Percentiles rank a stretch among this genome's conserved stretches.
Evolutionary conservation across 1,140 invertebrate genomes (phyloP).

Genomic region (Brachionus calyciflorus): DNA sequence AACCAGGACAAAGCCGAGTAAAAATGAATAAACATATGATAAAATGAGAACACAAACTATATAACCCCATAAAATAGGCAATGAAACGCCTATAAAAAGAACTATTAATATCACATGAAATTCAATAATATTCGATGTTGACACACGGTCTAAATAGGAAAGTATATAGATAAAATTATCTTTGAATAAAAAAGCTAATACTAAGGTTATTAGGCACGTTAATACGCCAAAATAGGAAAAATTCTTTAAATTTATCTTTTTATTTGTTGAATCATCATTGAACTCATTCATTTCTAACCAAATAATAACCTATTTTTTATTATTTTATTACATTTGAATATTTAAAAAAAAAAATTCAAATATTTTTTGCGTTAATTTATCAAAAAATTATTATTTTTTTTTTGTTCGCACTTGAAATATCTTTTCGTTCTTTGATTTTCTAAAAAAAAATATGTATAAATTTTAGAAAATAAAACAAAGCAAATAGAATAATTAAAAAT

Average conservation of each 20-base stretch:
- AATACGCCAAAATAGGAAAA: constrained; percentile 17
- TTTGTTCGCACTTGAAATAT: too few relatives aligned
- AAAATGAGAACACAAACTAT: constrained; percentile 29
- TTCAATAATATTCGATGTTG: constrained; percentile 5
- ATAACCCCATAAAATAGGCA: constrained; percentile 34
- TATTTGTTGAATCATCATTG: too few relatives aligned
- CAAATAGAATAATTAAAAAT: neutral
- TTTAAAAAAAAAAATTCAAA: too few relatives aligned
- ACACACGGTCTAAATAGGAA: constrained; percentile 29
- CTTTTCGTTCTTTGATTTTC: too few relatives aligned
- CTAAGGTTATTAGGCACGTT: constrained; percentile 4
- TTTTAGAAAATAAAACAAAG: neutral
- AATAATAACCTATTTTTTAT: too few relatives aligned
- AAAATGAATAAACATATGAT: constrained; percentile 29
- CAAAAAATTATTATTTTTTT: too few relatives aligned
- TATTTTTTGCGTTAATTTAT: too few relatives aligned
- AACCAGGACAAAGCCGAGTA: constrained; percentile 10
- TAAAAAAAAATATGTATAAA: too few relatives aligned
- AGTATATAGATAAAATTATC: neutral
- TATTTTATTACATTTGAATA: too few relatives aligned
- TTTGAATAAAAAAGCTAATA: constrained; percentile 19
- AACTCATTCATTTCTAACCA: too few relatives aligned
- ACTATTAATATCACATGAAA: constrained; percentile 12
- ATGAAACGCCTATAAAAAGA: constrained; percentile 24
- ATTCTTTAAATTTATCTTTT: constrained; percentile 22